phyloP scores from a whole-genome alignment of 1,140 invertebrate genomes.

The Brachystomella parvula region DNA sequence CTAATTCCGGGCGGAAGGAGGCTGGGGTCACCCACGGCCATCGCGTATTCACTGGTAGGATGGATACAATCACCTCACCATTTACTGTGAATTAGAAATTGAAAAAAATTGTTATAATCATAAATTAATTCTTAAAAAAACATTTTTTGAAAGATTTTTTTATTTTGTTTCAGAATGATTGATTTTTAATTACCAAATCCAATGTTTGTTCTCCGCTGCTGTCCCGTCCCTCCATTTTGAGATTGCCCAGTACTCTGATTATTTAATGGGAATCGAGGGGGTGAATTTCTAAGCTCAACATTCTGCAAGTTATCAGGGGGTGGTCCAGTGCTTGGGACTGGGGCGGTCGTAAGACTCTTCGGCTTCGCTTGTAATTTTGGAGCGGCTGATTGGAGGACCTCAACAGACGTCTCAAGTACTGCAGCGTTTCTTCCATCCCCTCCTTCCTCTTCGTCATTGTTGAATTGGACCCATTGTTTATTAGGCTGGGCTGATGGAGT shows the following conservation, averaged over 20 bases:
- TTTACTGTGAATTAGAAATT: constrained; percentile 56
- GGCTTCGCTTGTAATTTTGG: constrained; percentile 7
- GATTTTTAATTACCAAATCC: constrained; percentile 20
- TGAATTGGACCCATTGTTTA: constrained; percentile 44
- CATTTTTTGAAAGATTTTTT: not conserved
- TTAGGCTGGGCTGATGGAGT: not conserved
- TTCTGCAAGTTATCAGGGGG: constrained; percentile 12
- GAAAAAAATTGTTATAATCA: not conserved
- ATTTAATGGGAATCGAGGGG: not conserved
- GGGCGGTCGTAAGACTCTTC: not conserved
- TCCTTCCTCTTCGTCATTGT: constrained; percentile 39
- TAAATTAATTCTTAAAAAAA: not conserved
- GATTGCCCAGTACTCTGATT: not conserved
- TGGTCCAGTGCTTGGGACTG: not conserved
- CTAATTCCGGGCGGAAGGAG: constrained; percentile 80
- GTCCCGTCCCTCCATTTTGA: not conserved
- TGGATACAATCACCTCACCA: constrained; percentile 83
- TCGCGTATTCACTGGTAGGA: constrained; percentile 76
- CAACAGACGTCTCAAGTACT: constrained; percentile 32
- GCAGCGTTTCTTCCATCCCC: constrained; percentile 26
- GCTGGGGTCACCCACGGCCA: constrained; percentile 89
- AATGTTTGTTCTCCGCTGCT: constrained; percentile 14
- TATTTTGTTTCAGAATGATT: not conserved
- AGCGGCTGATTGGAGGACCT: constrained; percentile 17
- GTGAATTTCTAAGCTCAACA: constrained; percentile 18